Evolutionary conservation across 2,888 invertebrate species (phyloP).

Genomic region (Anorthoa munda): DNA sequence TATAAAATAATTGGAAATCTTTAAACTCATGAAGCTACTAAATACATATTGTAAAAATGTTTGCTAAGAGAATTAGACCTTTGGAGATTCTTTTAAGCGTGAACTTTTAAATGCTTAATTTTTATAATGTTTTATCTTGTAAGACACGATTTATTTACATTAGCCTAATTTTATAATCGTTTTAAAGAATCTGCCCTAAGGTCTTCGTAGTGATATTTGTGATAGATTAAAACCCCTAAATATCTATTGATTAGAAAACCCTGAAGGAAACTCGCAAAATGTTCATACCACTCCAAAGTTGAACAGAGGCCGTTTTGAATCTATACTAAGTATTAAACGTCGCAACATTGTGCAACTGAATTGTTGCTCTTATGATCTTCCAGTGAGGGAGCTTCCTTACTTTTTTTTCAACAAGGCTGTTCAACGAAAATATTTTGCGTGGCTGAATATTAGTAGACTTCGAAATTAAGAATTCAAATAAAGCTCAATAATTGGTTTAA

Average conservation of each 20-base stretch:
- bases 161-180: conserved; percentile 15
- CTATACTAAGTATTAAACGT: background rate
- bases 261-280: conserved; percentile 2
- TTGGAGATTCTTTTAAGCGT: conserved; percentile 49
- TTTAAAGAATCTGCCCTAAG: conserved; percentile 52
- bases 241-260: conserved; percentile 22
- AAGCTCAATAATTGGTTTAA: background rate
- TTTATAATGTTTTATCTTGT: conserved; percentile 3
- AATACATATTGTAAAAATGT: conserved; percentile 58
- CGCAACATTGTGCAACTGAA: conserved; percentile 3
- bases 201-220: conserved; percentile 64
- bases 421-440: background rate
- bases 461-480: background rate
- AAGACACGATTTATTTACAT: conserved; percentile 7
- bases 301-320: background rate
- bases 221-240: conserved; percentile 53
- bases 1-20: conserved; percentile 56
- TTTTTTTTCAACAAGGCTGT: background rate
- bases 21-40: conserved; percentile 42
- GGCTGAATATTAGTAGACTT: background rate
- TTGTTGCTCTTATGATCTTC: conserved; percentile 19
- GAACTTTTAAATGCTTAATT: conserved; percentile 5
- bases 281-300: background rate
- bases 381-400: background rate
- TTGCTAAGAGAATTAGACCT: conserved; percentile 58